Evolutionary conservation across 2,797 vertebrate genomes (phyloP).

Genomic region (Cetoscarus ocellatus): DNA sequence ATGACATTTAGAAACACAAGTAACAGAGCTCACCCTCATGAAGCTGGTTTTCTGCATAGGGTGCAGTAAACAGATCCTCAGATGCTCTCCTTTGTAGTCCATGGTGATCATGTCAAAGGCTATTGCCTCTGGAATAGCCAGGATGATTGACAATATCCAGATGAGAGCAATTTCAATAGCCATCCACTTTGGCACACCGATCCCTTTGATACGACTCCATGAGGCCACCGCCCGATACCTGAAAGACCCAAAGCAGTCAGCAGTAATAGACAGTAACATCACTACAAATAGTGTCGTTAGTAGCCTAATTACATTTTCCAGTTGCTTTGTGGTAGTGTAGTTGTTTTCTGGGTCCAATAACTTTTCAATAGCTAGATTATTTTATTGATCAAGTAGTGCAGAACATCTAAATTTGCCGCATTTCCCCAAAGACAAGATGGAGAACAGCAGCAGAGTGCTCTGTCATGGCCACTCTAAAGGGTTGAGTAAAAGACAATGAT

Average conservation of each 20-base stretch:
- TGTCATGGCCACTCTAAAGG: no score
- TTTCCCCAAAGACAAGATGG: no score
- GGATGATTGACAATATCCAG: slow-evolving; percentile 92
- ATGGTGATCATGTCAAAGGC: slow-evolving; percentile 92
- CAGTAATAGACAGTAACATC: not conserved
- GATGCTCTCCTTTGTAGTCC: slow-evolving; percentile 89
- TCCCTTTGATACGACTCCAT: slow-evolving; percentile 96
- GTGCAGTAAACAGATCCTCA: slow-evolving; percentile 92
- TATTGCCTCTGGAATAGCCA: slow-evolving; percentile 94
- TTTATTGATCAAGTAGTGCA: no score
- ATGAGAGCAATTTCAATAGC: slow-evolving; percentile 94
- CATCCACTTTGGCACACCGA: slow-evolving; percentile 94
- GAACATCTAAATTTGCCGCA: no score
- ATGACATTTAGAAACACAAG: not conserved
- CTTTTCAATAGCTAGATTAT: no score
- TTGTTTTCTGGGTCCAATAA: no score
- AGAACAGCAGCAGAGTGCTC: no score
- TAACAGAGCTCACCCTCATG: slow-evolving; percentile 89
- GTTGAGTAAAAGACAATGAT: no score
- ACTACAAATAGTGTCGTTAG: no score
- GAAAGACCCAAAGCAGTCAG: slow-evolving; percentile 5
- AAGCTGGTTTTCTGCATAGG: slow-evolving; percentile 89
- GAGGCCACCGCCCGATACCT: slow-evolving; percentile 97
- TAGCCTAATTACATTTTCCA: no score
- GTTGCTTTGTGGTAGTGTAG: no score